Percentiles rank a stretch among this genome's conserved stretches.
Evolutionary conservation across 2,888 invertebrate genomes (phyloP).

Genomic region (Melolontha melolontha): DNA sequence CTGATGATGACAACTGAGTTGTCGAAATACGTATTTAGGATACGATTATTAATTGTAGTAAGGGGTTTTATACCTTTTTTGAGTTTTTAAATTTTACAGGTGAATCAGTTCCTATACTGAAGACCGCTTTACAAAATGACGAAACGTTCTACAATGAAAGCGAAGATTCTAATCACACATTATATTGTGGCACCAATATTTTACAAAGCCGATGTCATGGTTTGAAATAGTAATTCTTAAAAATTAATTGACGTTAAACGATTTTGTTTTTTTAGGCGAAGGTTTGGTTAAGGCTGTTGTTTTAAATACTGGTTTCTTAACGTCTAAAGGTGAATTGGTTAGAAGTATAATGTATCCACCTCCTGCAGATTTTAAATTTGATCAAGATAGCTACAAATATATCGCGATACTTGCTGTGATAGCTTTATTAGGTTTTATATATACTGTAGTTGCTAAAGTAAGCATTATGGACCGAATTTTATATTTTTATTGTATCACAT

Average conservation of each 20-base stretch:
- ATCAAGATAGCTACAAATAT: conserved; percentile 92
- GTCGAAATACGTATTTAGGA: too few species aligned
- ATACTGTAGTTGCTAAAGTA: conserved; percentile 90
- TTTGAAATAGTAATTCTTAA: conserved; percentile 58
- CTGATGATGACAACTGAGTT: too few species aligned
- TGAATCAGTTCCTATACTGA: conserved; percentile 94
- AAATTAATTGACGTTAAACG: background rate
- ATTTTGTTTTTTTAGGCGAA: conserved; percentile 45
- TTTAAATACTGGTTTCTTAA: conserved; percentile 88
- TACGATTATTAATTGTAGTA: too few species aligned
- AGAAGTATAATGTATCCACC: conserved; percentile 95
- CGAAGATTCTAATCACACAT: conserved; percentile 86
- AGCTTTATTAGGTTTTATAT: conserved; percentile 84
- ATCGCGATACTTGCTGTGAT: conserved; percentile 84
- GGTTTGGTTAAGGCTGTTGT: conserved; percentile 73
- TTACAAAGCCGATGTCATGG: conserved; percentile 91
- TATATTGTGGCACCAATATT: conserved; percentile 91
- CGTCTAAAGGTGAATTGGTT: conserved; percentile 88
- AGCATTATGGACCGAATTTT: conserved; percentile 19
- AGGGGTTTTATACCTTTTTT: too few species aligned
- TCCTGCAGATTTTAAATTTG: conserved; percentile 96
- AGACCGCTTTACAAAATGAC: conserved; percentile 84
- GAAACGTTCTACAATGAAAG: conserved; percentile 80
- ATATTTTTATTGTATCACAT: background rate
- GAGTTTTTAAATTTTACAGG: conserved; percentile 73